Percentiles rank a stretch among this genome's conserved stretches.
These are phyloP conservation scores for Stichodactyla helianthus DNA, from an alignment of 64 coral and sea anemone species.

Conservation along the genomic window DNA sequence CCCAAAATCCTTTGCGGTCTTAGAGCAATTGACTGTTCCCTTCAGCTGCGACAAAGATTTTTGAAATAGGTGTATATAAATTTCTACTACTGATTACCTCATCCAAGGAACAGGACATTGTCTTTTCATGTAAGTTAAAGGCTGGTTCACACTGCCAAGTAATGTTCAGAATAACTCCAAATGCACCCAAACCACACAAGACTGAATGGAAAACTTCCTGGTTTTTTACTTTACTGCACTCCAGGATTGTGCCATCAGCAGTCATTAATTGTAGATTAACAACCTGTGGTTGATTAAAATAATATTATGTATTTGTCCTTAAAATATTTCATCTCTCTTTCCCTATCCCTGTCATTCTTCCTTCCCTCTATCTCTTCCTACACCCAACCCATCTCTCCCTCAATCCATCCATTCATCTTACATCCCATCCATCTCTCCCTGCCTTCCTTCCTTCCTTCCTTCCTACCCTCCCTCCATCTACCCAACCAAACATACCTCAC, in stretches of 20 bases:
- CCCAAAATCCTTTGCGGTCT: no score
- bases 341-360: no score
- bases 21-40: no score
- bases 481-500: no score
- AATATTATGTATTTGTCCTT: not conserved
- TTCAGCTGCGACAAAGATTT: no score
- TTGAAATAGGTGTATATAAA: not conserved
- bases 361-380: no score
- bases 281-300: constrained; percentile 36
- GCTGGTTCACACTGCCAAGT: constrained; percentile 94
- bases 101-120: constrained; percentile 46
- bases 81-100: constrained; percentile 30
- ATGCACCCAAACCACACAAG: constrained; percentile 73
- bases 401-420: no score
- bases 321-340: no score
- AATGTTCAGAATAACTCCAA: constrained; percentile 75
- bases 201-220: constrained; percentile 66
- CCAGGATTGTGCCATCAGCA: constrained; percentile 62
- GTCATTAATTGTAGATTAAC: constrained; percentile 70
- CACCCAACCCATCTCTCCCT: no score
- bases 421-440: no score
- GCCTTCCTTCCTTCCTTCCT: no score
- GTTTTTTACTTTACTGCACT: constrained; percentile 61
- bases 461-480: no score
- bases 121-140: constrained; percentile 45